phyloP scores from a whole-genome alignment of 2,888 invertebrate species.

The Archips crataeganus region DNA sequence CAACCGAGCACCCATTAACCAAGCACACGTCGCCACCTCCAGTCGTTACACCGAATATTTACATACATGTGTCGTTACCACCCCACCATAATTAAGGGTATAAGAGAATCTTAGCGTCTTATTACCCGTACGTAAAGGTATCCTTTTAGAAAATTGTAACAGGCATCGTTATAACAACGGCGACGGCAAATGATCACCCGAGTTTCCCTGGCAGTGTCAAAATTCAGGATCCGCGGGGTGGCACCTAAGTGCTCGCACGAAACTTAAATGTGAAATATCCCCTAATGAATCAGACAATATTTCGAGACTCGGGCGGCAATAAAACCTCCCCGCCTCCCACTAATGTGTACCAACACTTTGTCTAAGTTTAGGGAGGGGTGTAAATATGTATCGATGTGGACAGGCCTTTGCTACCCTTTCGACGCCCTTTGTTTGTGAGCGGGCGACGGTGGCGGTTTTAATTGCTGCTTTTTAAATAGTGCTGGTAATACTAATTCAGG shows the following conservation, averaged over 20 bases:
- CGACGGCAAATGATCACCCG: constrained; percentile 75
- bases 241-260: constrained; percentile 75
- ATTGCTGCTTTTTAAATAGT: constrained; percentile 11
- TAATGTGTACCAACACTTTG: constrained; percentile 83
- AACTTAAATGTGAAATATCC: constrained; percentile 85
- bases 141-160: constrained; percentile 85
- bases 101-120: constrained; percentile 86
- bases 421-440: constrained; percentile 25
- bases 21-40: constrained; percentile 82
- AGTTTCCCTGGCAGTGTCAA: constrained; percentile 57
- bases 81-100: constrained; percentile 83
- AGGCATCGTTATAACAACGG: constrained; percentile 72
- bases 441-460: constrained; percentile 13
- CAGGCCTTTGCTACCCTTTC: constrained; percentile 51
- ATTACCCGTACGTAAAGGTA: constrained; percentile 84
- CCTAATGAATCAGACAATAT: constrained; percentile 86
- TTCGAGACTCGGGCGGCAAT: constrained; percentile 84
- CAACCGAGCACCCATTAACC: constrained; percentile 82
- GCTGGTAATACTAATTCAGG: background rate
- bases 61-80: constrained; percentile 85
- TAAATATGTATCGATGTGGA: constrained; percentile 81
- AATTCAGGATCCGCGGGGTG: constrained; percentile 42
- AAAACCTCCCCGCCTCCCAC: constrained; percentile 78
- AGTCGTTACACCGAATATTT: constrained; percentile 83
- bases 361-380: constrained; percentile 76